Base-by-base conservation (phyloP, 2,888 invertebrate species). In the Malacosoma neustria region DNA sequence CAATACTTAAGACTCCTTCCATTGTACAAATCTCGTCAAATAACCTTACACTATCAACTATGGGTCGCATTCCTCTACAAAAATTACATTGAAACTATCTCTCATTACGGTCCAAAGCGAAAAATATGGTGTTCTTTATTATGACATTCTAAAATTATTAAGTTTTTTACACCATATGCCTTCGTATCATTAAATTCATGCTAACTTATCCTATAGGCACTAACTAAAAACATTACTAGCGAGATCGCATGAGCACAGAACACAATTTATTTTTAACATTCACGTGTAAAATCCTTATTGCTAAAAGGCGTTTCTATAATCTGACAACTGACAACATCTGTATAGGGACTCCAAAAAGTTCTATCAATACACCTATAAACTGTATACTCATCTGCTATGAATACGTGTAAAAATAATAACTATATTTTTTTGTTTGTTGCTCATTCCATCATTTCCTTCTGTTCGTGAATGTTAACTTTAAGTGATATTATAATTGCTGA, bases 241-340 rank as follows among this genome's bases (percentile, higher is more conserved):
- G 85, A 85, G 85, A 85, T 85, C 85, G 72, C 70, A 68, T 82
- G 82, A 81, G 81, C 79, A 81, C 74, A 74, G 81, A 81, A 85
- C 84, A 84, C 80, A 79, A 73, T 68, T 61, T 59, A 57, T 50
- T 53, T 52, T 48, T 43, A 45, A 47, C 49, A 60, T 57, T 62
- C 62, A 62, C 54, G 60, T 70, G 62, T 72, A 61, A 59, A 69
- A 57, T 62, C 67, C 74, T 79, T 76, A 80, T 34, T 49, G 63
- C 76, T 80, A 81, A 70, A 81, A 81, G 79, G 79, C 77, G 72
- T 66, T 66, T 44, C 49, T 22, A 52, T 54, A 52, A 51, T 57
- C 54, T 61, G 71, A 66, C 65, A 66, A 72, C 54, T 61, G 71
- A 66, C 65, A 66, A 72, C 64, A 59, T 73, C 64, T 72, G 69